Evolutionary conservation across 2,113 vertebrate species (phyloP), one percentile per base, ranked within the genome.

Genomic region (Dendropsophus ebraccatus): DNA sequence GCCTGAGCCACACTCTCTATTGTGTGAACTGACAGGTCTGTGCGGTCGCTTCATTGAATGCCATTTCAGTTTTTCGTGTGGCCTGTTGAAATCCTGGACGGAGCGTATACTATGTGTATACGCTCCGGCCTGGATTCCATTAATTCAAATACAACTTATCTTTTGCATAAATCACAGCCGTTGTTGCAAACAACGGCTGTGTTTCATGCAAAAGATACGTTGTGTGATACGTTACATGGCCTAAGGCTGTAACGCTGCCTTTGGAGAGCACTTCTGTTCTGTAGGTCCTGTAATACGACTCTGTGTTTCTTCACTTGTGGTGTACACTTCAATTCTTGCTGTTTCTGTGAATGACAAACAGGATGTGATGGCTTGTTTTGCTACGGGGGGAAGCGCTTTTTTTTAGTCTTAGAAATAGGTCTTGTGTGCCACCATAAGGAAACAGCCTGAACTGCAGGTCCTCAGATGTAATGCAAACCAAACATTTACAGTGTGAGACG

Each of bases 341-440:
- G 54, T 78, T 78, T 45, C 12, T 52, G 32, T 77, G 56, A 83
- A 75, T 77, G 54, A 67, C 45, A 82, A 74, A 73, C 47, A 82
- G 84, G 25, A 67, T 47, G 70, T 67, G 62, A 60, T 82, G 19
- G 45, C 30, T 62, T 52, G 41, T 52, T 49, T 50, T 17, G 47
- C 49, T 74, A 45, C 25, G 69, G 52, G 60, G 50, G 75, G 16
- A 49, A 28, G 13, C 11, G 23, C 50, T 11, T 45, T 28, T 30
- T 60, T 30, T n/a, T n/a, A n/a, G 28, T 67, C 6, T 21, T 25
- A 88, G 62, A 72, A 77, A 45, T 73, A 37, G 84, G 80, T 23
- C 35, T 62, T 1, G 73, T 65, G 79, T 37, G 41, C 88, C 88
- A 87, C 83, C 87, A 75, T n/a, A 69, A 83, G 88, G 56, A 77